Base-by-base conservation (phyloP, 2,888 invertebrate species). In the Drosophila anomalata region DNA sequence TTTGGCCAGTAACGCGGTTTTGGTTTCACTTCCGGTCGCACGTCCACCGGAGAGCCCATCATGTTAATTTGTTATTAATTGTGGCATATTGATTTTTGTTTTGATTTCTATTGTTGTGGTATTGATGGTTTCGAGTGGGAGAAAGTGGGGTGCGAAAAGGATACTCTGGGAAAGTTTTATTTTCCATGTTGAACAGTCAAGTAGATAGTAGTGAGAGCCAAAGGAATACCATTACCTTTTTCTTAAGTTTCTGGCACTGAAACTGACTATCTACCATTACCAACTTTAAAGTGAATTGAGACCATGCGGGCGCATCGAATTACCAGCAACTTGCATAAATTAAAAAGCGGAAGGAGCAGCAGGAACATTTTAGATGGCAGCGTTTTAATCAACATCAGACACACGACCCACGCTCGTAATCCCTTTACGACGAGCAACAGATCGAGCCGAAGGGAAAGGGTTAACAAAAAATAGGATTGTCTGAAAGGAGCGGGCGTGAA, bases 31-130 rank as follows among this genome's bases (percentile, higher is more conserved):
- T 50, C 47, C 68, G 83, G 73, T 42, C 82, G 80, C 81, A 82
- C 80, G 90, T 8, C 51, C 39, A 39, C n/a, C n/a, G n/a, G n/a
- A 9, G 26, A 79, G 77, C 36, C 54, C 88, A 90, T 80, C 84
- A 82, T 88, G 90, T 90, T 90, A 90, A 90, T 90, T 90, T 90
- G 89, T 87, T 90, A 90, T 89, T 90, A 90, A 90, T 90, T 90
- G 89, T 82, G 58, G 69, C 61, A 44, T 47, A 71, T 84, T 87
- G 85, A 80, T 83, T 80, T 84, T 36, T 87, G 80, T 83, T 80
- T 73, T 87, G 87, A 80, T 80, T 79, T 68, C 65, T 57, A 53
- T 39, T 36, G 44, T 26, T 22, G 24, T 20, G n/a, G 17, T 44
- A 24, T 58, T 50, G n/a, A 3, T 9, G 46, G 14, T 22, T 29